A percentile compares a stretch with the other conserved stretches of the same genome.
phyloP scores from a whole-genome alignment of 2,113 vertebrate genomes.

The Taurulus bubalis region DNA sequence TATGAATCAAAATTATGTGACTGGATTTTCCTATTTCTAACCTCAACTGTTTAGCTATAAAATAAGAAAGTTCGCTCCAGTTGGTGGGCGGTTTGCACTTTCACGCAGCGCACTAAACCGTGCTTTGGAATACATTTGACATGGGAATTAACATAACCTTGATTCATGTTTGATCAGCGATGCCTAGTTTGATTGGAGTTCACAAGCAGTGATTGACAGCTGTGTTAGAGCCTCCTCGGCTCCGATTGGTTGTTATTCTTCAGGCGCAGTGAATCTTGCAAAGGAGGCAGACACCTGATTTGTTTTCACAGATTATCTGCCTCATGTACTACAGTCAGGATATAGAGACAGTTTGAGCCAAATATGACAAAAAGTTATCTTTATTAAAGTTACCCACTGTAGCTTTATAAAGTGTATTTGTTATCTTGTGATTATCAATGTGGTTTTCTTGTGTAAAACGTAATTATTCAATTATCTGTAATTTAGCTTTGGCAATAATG shows the following conservation, averaged over 20 bases:
- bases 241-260: neutral
- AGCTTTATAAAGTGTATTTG: neutral
- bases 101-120: too few species aligned
- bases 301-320: neutral
- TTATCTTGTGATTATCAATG: neutral
- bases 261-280: neutral
- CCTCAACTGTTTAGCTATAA: too few species aligned
- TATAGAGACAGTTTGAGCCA: neutral
- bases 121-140: neutral
- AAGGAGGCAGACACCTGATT: neutral
- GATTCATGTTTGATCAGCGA: neutral
- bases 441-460: neutral
- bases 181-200: neutral
- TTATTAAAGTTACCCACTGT: neutral
- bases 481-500: neutral
- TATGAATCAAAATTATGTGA: too few species aligned
- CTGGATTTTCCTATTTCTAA: too few species aligned
- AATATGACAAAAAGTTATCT: neutral
- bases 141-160: neutral
- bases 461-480: neutral
- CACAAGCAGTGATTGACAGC: neutral
- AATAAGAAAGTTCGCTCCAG: too few species aligned
- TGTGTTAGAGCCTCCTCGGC: neutral
- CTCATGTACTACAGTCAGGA: neutral
- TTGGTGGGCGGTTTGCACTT: too few species aligned